Base-by-base conservation (phyloP, 2,797 vertebrate species). In the Manis pentadactyla region DNA sequence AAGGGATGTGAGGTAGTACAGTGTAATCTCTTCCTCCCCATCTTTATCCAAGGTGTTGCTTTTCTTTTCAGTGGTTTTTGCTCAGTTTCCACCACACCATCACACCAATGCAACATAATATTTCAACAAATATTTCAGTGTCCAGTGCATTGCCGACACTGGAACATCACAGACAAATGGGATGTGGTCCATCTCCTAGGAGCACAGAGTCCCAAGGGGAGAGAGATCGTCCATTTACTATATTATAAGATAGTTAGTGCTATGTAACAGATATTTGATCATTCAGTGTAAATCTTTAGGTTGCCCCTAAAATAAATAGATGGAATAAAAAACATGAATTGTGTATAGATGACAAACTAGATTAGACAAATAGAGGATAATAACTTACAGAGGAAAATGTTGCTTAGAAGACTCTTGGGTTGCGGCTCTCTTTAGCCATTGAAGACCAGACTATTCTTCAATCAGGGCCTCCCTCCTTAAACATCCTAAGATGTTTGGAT, bases 231-330 rank as follows among this genome's bases (percentile, higher is more conserved):
- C 46, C 53, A 34, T 3, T 31, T 59, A 69, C n/a, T 31, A 19
- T 3, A 6, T 4, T 14, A 49, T 3, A 75, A 74, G 25, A 18
- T 15, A 15, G 27, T 68, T 37, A 71, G n/a, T 73, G 31, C 27
- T 93, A 10, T 31, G 27, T 27, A 66, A n/a, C 0, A 93, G 29
- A 64, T 11, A 11, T n/a, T 75, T 66, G 71, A 66, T 46, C 57
- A 66, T 34, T 23, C 27, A 11, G 31, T 61, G 10, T 0, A 57
- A 89, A 71, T 1, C 23, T 87, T 64, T 46, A 77, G 71, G 15
- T 74, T 82, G 51, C 37, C 55, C 55, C 90, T 87, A 88, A 74
- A 81, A 68, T 93, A 29, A 92, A 75, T 46, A 49, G 42, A n/a
- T 25, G 4, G n/a, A 51, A 34, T 61, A 69, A 93, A 90, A 59